Base-by-base conservation (phyloP, 2,888 invertebrate genomes). In the Branchipolynoe longqiensis region DNA sequence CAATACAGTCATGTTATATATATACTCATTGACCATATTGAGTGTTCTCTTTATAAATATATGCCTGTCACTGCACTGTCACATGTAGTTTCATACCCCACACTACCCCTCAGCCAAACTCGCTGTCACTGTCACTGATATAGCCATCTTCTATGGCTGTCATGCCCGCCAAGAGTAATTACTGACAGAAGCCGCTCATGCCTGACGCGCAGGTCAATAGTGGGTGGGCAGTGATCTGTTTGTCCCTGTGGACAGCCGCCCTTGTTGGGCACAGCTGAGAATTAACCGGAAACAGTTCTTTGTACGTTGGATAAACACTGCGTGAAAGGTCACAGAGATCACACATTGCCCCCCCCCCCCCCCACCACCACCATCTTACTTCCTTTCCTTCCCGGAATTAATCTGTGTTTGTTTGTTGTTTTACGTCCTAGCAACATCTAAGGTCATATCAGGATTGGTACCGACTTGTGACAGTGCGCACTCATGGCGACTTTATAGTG, bases 191-290 rank as follows among this genome's bases (percentile, higher is more conserved):
- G 36, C 69, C 18, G 33, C 62, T 38, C 22, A 36, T 31, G 8
- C 69, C 8, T 69, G 12, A 33, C 36, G 12, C 38, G 14, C 14
- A 33, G 25, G 69, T 69, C 69, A 69, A 69, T n/a, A 69, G 69
- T n/a, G 8, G 14, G 8, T 33, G 36, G 25, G 36, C 3, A 18
- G 33, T 22, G 12, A n/a, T 8, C 18, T 38, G 33, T 18, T 69
- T 69, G 36, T 69, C 69, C 38, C 69, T 36, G 38, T 4, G 36
- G 18, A 0, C 36, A 33, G 36, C 0, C 69, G 38, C 14, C 69
- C 33, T 69, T 69, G 69, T 69, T 69, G 38, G 38, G 69, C 33
- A 69, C 69, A 69, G 38, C 69, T 36, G 12, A 69, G 69, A 69
- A 12, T 69, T 33, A 12, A 38, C 33, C 22, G 18, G n/a, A n/a